Evolutionary conservation across 2,113 vertebrate genomes (phyloP).

Genomic region (Tor tambroides): DNA sequence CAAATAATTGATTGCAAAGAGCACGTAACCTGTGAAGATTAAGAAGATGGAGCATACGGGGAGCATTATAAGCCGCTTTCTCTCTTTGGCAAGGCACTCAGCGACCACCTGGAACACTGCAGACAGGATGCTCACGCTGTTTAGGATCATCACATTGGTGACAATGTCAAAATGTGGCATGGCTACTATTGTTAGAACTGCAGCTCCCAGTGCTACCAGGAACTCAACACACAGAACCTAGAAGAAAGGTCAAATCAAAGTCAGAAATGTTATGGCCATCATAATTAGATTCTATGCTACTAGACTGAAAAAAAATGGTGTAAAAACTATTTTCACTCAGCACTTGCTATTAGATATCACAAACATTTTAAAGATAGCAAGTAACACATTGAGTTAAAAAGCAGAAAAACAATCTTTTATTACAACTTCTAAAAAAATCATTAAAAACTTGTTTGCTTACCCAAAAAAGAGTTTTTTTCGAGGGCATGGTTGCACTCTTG

Average conservation of each 20-base stretch:
- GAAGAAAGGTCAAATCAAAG: neutral
- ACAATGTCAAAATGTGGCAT: slow-evolving; percentile 76
- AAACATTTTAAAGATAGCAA: neutral
- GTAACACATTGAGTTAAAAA: neutral
- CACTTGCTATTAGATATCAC: neutral
- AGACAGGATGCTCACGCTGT: slow-evolving; percentile 65
- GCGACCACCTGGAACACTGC: slow-evolving; percentile 63
- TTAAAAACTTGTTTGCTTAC: slow-evolving; percentile 51
- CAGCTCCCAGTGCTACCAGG: slow-evolving; percentile 62
- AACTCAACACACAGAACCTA: slow-evolving; percentile 70
- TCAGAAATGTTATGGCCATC: neutral
- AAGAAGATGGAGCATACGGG: slow-evolving; percentile 33
- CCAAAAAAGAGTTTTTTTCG: slow-evolving; percentile 39
- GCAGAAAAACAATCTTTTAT: neutral
- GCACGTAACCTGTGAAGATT: slow-evolving; percentile 35
- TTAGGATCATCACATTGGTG: slow-evolving; percentile 72
- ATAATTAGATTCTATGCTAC: neutral
- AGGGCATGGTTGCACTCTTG: slow-evolving; percentile 64
- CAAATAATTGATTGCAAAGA: slow-evolving; percentile 41
- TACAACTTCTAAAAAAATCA: neutral
- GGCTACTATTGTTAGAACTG: slow-evolving; percentile 66
- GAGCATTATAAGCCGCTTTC: slow-evolving; percentile 37
- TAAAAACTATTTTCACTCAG: too few species aligned
- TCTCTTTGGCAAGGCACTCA: slow-evolving; percentile 42
- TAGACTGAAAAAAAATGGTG: neutral